These are phyloP conservation scores for Microcebus tavaratra DNA, from an alignment of 2,113 vertebrate genomes.

Conservation along the genomic window DNA sequence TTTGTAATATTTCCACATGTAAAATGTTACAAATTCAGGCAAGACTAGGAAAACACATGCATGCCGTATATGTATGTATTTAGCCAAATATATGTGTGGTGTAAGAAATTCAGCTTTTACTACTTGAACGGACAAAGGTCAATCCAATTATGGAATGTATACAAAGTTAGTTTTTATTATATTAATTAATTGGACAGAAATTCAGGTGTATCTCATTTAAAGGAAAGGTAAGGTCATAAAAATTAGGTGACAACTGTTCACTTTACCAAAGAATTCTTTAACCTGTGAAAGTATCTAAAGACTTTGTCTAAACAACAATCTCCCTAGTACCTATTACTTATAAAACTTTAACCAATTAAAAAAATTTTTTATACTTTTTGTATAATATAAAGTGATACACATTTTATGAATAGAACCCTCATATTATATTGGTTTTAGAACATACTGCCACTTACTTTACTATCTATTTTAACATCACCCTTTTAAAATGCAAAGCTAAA, in stretches of 20 bases:
- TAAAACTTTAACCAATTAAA: neutral
- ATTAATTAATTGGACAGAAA: conserved; percentile 6
- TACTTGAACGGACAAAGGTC: neutral
- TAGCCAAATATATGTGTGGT: neutral
- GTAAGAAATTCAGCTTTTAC: conserved; percentile 39
- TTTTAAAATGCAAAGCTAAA: conserved; percentile 31
- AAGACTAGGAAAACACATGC: neutral
- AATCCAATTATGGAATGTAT: neutral
- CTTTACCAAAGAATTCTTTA: conserved; percentile 18
- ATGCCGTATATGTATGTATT: neutral
- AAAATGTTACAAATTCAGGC: conserved; percentile 38
- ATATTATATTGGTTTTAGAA: neutral
- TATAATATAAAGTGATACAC: neutral
- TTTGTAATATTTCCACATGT: neutral
- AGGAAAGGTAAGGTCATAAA: conserved; percentile 36
- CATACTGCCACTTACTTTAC: conserved; percentile 27
- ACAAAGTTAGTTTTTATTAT: conserved; percentile 15
- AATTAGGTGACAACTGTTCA: neutral
- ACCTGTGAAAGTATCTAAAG: neutral
- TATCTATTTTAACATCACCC: neutral
- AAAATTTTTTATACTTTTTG: neutral
- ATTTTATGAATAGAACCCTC: neutral
- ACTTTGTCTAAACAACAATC: neutral
- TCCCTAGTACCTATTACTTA: neutral
- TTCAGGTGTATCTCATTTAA: neutral